These are phyloP conservation scores for Sebastes hubbsi DNA, from an alignment of 2,797 vertebrate genomes.

Conservation along the genomic window DNA sequence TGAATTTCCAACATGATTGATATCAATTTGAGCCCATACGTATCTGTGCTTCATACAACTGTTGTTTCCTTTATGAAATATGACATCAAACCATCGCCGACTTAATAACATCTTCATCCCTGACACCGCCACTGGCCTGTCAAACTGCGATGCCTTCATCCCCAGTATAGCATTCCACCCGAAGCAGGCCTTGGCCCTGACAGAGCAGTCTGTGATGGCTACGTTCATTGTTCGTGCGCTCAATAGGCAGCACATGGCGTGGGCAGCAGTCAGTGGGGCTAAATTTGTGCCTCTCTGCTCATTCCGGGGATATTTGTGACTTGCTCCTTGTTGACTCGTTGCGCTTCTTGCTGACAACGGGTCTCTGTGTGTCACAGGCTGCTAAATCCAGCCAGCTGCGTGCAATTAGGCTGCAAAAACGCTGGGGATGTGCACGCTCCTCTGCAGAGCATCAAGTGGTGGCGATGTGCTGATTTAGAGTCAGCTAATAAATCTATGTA, in stretches of 20 bases:
- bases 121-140: slow-evolving; percentile 15
- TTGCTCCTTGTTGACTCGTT: slow-evolving; percentile 69
- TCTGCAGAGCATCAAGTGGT: slow-evolving; percentile 34
- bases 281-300: slow-evolving; percentile 75
- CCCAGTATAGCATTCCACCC: slow-evolving; percentile 37
- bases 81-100: background rate
- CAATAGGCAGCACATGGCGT: slow-evolving; percentile 72
- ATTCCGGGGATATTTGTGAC: slow-evolving; percentile 76
- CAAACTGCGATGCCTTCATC: slow-evolving; percentile 53
- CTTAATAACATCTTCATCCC: slow-evolving; percentile 27
- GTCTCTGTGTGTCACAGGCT: slow-evolving; percentile 57
- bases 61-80: background rate
- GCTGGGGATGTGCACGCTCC: slow-evolving; percentile 22
- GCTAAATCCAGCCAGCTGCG: slow-evolving; percentile 66
- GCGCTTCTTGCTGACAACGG: slow-evolving; percentile 68
- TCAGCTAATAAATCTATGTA: background rate
- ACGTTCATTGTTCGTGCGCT: slow-evolving; percentile 69
- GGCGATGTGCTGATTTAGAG: slow-evolving; percentile 5
- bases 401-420: slow-evolving; percentile 61
- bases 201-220: slow-evolving; percentile 62
- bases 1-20: background rate
- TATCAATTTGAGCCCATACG: background rate
- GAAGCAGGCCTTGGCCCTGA: slow-evolving; percentile 58
- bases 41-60: background rate
- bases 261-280: slow-evolving; percentile 73